A percentile compares a stretch with the other conserved stretches of the same genome.
Evolutionary conservation across 2,797 vertebrate species (phyloP).

Genomic region (Meda fulgida): DNA sequence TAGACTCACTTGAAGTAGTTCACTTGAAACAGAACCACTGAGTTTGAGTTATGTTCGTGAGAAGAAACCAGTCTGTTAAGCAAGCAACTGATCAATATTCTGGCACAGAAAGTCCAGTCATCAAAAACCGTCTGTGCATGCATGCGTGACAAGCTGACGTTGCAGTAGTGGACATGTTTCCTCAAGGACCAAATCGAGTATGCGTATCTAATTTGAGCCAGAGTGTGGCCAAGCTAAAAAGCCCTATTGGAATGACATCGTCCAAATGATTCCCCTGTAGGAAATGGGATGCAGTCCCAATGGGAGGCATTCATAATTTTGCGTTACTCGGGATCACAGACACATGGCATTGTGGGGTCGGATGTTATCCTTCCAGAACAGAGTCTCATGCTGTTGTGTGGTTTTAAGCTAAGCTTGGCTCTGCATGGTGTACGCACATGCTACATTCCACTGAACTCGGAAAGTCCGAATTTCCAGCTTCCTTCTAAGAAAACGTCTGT

Average conservation of each 20-base stretch:
- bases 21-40: not conserved
- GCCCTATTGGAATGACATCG: conserved; percentile 35
- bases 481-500: not conserved
- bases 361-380: conserved; percentile 15
- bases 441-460: not conserved
- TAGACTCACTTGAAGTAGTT: not conserved
- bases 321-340: conserved; percentile 17
- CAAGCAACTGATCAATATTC: conserved; percentile 21
- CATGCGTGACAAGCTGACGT: conserved; percentile 37
- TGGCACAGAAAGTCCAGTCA: conserved; percentile 9
- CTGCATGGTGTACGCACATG: not conserved
- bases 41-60: not conserved
- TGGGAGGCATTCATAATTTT: conserved; percentile 15
- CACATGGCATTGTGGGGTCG: not conserved
- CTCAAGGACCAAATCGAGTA: conserved; percentile 50
- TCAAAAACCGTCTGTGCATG: conserved; percentile 10
- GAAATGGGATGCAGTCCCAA: conserved; percentile 27
- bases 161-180: conserved; percentile 49
- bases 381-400: conserved; percentile 9
- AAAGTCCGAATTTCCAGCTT: not conserved
- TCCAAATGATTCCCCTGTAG: conserved; percentile 22
- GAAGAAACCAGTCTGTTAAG: not conserved
- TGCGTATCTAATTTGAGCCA: conserved; percentile 55
- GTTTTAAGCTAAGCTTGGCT: conserved; percentile 25
- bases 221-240: conserved; percentile 35